These are phyloP conservation scores for Merluccius polli DNA, from an alignment of 2,797 vertebrate genomes.

Conservation along the genomic window DNA sequence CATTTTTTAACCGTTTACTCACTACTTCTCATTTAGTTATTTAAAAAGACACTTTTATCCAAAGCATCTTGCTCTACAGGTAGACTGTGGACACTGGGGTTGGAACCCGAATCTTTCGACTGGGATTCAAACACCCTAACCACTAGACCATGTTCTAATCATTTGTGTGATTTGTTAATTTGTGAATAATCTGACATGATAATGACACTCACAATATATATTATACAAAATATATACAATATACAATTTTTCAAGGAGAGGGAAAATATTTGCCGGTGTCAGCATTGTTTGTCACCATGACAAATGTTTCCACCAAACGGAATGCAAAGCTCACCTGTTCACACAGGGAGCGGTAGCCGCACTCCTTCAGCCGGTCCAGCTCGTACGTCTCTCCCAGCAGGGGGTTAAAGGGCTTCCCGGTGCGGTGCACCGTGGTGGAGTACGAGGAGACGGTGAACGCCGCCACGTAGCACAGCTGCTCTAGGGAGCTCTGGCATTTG, in stretches of 20 bases:
- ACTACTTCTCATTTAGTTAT: neutral
- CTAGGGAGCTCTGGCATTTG: conserved; percentile 84
- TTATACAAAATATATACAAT: neutral
- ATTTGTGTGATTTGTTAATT: neutral
- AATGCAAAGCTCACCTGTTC: conserved; percentile 80
- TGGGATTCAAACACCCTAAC: neutral
- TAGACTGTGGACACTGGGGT: neutral
- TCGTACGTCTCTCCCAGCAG: conserved; percentile 94
- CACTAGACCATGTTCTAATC: neutral
- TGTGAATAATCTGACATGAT: neutral
- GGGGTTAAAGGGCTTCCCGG: conserved; percentile 95
- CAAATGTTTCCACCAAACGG: neutral
- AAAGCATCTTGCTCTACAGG: neutral
- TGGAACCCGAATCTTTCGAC: neutral
- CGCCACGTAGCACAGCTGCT: conserved; percentile 93
- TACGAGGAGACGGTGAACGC: conserved; percentile 96
- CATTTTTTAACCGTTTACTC: neutral
- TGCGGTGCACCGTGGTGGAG: conserved; percentile 93
- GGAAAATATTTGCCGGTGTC: neutral
- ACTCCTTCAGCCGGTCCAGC: conserved; percentile 86
- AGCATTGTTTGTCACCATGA: neutral
- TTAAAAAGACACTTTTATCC: neutral
- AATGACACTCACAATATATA: neutral
- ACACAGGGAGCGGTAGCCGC: conserved; percentile 89
- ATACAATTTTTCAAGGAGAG: neutral